Evolutionary conservation across 2,797 vertebrate species (phyloP), one percentile per base, ranked within the genome.

Genomic region (Geotrypetes seraphini): DNA sequence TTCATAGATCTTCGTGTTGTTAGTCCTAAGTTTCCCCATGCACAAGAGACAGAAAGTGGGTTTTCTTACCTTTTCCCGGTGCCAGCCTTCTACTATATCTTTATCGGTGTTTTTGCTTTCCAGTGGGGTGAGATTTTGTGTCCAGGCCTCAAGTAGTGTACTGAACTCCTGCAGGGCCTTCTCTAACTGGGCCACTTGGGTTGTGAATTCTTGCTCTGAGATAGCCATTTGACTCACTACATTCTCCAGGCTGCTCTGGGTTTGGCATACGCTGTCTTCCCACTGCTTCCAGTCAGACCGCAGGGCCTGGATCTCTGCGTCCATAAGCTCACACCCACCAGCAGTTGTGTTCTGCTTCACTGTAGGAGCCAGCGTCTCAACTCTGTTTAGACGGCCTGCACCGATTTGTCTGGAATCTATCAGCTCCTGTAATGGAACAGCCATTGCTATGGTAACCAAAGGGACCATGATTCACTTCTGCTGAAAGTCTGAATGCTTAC

Each of bases 201-300:
- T 64, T 5, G 39, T 63, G 56, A 96, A 96, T 62, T 97, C 92
- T 53, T 78, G 86, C 44, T 98, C 94, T 0, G 92, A 96, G 30
- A 86, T 84, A 42, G 88, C 82, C 63, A 90, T 92, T 53, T 88
- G 90, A 42, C 79, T 84, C 19, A 87, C 78, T 7, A 84, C 57
- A 0, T 75, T 79, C 72, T 92, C 84, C 57, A 97, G 69, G 44
- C 76, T 54, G 8, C 62, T 61, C 11, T 71, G 78, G 2, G 83
- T 84, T 28, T 87, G 86, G 8, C 84, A 43, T 0, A 83, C 79
- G 4, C 71, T 74, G 10, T 87, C 85, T 37, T 94, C 92, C 94
- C 94, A 97, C 63, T 90, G 90, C 53, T 84, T 79, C 91, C 93
- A 98, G 23, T 89, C 86, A 0, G 84, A 74, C 6, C 67, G 63